Evolutionary conservation across 2,113 vertebrate genomes (phyloP), one percentile per base, ranked within the genome.

Genomic region (Pica pica): DNA sequence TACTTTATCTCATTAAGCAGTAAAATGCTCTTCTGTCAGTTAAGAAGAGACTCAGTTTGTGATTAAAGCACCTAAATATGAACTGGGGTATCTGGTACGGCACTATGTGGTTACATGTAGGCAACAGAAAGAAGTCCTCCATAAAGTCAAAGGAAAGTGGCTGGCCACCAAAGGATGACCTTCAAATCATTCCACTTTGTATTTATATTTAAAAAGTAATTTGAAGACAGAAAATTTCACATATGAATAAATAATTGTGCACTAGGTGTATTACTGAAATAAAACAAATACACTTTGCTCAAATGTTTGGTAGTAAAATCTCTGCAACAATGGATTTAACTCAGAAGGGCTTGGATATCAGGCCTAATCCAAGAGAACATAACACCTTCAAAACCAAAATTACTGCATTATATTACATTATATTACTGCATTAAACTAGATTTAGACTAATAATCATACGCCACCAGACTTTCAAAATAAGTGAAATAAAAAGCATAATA

Each of bases 31-130:
- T 84, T 81, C 69, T 78, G 30, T 55, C 55, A 81, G 27, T 37
- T 77, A 69, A 59, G 67, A 91, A 91, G 39, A 64, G 27, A 69
- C 12, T 64, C 41, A 44, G 41, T 47, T 69, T 60, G 13, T 74
- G 31, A 81, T 49, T 90, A 84, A 84, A 84, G 46, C 19, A 81
- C 21, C 41, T 74, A 63, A 83, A 49, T 27, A 69, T 33, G 56
- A 69, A 42, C 41, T 56, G 31, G 31, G 24, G 14, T 19, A 61
- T 78, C 46, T 78, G 37, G 57, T 33, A 57, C 0, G 4, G 16
- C 33, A 42, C 14, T 33, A 27, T 1, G 1, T 27, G 33, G 7
- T 63, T 64, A 77, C 0, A 0, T 2, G 22, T 4, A 74, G 31
- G 39, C 55, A 94, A 57, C 11, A 18, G 10, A 42, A 81, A 61